These are phyloP conservation scores for Xanthia icteritia DNA, from an alignment of 2,888 invertebrate species.

Conservation along the genomic window DNA sequence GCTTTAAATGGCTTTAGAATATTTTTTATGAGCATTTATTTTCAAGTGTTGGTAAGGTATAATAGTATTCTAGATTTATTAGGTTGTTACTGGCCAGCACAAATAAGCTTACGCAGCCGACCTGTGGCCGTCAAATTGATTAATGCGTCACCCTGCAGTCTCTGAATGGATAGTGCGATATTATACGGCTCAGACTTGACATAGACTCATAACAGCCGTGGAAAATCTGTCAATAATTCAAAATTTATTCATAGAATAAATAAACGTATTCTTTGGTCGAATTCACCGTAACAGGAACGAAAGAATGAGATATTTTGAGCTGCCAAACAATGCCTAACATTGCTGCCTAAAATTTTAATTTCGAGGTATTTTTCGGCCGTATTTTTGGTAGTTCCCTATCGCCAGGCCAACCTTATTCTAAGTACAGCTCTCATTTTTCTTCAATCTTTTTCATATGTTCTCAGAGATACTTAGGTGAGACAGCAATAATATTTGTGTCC, in stretches of 20 bases:
- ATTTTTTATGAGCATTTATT: background rate
- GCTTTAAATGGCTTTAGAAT: background rate
- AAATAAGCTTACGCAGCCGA: slow-evolving; percentile 18
- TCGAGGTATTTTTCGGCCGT: background rate
- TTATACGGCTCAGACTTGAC: slow-evolving; percentile 14
- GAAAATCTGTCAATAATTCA: background rate
- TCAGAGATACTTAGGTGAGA: background rate
- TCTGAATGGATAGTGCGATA: slow-evolving; percentile 13
- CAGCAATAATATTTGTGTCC: background rate
- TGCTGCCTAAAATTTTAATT: background rate
- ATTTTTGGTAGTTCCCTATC: background rate
- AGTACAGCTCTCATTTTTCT: background rate
- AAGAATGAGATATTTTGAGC: background rate
- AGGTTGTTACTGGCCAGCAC: background rate
- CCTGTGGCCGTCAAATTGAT: slow-evolving; percentile 30
- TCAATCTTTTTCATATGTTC: background rate
- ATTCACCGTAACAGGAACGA: background rate
- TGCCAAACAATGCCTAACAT: too few relatives aligned
- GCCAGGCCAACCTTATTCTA: background rate
- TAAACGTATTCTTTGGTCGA: background rate
- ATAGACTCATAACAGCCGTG: too few relatives aligned
- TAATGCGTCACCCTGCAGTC: slow-evolving; percentile 36
- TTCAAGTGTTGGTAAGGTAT: slow-evolving; percentile 1
- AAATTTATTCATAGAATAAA: background rate
- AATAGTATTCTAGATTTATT: background rate